phyloP scores from a whole-genome alignment of 1,140 invertebrate genomes.

The Lepidurus arcticus region DNA sequence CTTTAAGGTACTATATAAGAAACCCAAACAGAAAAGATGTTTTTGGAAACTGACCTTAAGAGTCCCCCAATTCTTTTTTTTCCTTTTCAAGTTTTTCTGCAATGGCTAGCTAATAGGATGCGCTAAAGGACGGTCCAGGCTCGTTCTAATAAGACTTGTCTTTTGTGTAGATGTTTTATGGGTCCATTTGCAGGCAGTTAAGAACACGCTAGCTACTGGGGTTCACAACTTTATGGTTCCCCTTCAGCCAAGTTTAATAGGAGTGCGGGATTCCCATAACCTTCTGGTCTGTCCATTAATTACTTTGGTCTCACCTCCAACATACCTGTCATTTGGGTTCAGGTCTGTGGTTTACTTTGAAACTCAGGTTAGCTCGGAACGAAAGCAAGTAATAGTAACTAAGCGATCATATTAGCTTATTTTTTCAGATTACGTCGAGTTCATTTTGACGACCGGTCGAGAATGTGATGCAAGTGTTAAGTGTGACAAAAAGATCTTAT shows the following conservation, averaged over 20 bases:
- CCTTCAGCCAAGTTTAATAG: slow-evolving; percentile 14
- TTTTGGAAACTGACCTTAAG: too few relatives aligned
- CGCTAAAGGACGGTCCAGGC: neutral
- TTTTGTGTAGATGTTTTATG: slow-evolving; percentile 10
- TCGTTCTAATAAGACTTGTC: neutral
- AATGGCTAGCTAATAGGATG: neutral
- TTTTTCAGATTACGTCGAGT: neutral
- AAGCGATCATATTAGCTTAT: neutral
- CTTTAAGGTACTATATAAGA: too few relatives aligned
- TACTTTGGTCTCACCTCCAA: neutral
- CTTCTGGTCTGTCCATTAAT: neutral
- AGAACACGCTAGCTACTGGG: neutral
- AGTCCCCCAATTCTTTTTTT: too few relatives aligned
- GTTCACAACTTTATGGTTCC: neutral
- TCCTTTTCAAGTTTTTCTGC: neutral
- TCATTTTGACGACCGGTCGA: neutral
- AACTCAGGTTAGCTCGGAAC: neutral
- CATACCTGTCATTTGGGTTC: neutral
- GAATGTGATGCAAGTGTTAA: too few relatives aligned
- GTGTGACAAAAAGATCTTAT: too few relatives aligned
- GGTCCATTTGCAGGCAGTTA: neutral
- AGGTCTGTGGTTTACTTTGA: neutral
- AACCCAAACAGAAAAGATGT: too few relatives aligned
- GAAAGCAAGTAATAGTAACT: neutral
- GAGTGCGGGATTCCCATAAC: slow-evolving; percentile 17